Percentiles rank a stretch among this genome's conserved stretches.
These are phyloP conservation scores for Aplodontia rufa DNA, from an alignment of 2,113 vertebrate genomes.

Conservation along the genomic window DNA sequence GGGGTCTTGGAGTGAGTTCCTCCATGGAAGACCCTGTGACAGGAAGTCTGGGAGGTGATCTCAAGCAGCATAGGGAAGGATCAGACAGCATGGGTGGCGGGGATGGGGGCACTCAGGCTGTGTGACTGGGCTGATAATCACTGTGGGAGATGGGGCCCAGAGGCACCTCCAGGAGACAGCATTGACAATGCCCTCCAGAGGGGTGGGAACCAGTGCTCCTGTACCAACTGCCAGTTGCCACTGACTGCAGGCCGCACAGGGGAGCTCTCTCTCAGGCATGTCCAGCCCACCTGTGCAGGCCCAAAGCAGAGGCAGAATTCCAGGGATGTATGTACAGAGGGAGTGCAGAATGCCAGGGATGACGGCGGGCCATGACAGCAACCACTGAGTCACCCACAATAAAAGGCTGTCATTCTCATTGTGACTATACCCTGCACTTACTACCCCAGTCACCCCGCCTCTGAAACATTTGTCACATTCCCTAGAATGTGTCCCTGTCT, in stretches of 20 bases:
- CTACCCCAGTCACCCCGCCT: neutral
- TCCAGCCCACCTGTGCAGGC: neutral
- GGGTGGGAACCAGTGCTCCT: neutral
- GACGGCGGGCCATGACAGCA: accelerated
- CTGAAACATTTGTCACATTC: neutral
- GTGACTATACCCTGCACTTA: neutral
- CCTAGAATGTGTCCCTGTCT: neutral
- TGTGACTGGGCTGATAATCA: neutral
- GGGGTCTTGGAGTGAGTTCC: too few species aligned
- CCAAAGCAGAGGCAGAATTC: neutral
- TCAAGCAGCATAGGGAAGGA: neutral
- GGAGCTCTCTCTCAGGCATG: neutral
- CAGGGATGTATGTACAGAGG: neutral
- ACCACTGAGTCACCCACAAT: neutral
- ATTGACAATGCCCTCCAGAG: neutral
- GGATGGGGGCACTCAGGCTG: neutral
- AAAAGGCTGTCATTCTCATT: neutral
- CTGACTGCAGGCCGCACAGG: neutral
- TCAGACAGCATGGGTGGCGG: neutral
- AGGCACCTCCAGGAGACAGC: neutral
- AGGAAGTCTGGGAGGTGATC: neutral
- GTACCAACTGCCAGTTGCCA: neutral
- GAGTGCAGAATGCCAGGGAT: neutral
- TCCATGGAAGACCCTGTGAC: neutral
- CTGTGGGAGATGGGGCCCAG: too few species aligned